Percentiles rank a stretch among this genome's conserved stretches.
phyloP scores from a whole-genome alignment of 2,888 invertebrate species.

The Eupsilia transversa region DNA sequence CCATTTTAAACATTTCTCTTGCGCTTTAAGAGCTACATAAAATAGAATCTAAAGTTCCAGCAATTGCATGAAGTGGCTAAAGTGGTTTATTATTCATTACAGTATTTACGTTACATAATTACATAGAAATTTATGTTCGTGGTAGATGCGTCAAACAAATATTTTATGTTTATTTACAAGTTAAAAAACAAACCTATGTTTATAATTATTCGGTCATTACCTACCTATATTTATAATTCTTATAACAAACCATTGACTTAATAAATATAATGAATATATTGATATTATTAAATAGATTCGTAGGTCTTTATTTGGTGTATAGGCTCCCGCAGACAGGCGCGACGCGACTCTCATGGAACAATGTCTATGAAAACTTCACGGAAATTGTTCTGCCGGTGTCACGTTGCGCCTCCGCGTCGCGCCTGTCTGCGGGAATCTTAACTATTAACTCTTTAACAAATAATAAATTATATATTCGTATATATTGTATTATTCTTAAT shows the following conservation, averaged over 20 bases:
- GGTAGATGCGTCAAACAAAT: background rate
- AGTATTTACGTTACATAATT: background rate
- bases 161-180: background rate
- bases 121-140: background rate
- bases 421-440: too few species aligned
- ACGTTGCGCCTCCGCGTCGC: too few species aligned
- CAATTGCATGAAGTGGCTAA: background rate
- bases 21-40: background rate
- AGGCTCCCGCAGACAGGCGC: too few species aligned
- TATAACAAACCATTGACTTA: background rate
- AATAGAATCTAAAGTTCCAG: background rate
- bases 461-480: background rate
- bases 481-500: background rate
- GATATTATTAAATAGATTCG: background rate
- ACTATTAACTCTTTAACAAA: background rate
- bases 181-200: background rate
- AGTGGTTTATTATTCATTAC: background rate
- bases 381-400: too few species aligned
- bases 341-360: too few species aligned
- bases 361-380: too few species aligned
- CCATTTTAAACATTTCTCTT: background rate
- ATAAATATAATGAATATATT: too few species aligned
- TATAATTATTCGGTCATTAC: background rate
- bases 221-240: background rate
- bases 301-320: background rate